These are phyloP conservation scores for Atrichornis clamosus DNA, from an alignment of 2,113 vertebrate species.

Conservation along the genomic window DNA sequence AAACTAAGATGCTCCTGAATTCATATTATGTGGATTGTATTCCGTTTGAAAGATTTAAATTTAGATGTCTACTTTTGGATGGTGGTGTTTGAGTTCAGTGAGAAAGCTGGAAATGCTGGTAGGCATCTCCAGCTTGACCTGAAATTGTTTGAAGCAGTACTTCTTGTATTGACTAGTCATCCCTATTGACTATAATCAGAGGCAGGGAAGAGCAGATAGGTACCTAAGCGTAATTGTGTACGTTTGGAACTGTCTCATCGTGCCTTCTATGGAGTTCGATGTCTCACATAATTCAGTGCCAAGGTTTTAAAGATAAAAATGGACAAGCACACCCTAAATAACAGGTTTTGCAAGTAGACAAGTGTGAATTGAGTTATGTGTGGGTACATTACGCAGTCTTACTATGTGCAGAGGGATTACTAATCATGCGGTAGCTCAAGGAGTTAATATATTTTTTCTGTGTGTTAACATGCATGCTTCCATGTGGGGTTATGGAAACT, in stretches of 20 bases:
- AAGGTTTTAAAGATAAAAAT: not conserved
- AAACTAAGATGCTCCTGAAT: not conserved
- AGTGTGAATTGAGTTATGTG: not conserved
- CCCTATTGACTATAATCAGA: not conserved
- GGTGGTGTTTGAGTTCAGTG: not conserved
- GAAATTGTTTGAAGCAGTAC: not conserved
- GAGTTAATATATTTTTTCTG: not conserved
- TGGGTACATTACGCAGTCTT: not conserved
- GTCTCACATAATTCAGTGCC: not conserved
- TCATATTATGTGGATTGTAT: not conserved
- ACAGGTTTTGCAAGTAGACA: not conserved
- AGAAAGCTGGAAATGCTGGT: not conserved
- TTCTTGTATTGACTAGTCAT: not conserved
- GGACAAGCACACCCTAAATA: not conserved
- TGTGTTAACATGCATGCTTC: not conserved
- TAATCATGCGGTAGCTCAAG: not conserved
- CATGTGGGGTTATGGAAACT: not conserved
- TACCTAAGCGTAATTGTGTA: not conserved
- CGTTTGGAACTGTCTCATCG: fast-evolving
- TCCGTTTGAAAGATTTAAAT: not conserved
- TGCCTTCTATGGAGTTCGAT: not conserved
- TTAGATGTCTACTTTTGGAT: not conserved
- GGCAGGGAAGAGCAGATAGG: not conserved
- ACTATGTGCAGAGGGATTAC: not conserved
- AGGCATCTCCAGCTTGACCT: not conserved